phyloP scores from a whole-genome alignment of 1,140 invertebrate species.

The Drosophila biarmipes region DNA sequence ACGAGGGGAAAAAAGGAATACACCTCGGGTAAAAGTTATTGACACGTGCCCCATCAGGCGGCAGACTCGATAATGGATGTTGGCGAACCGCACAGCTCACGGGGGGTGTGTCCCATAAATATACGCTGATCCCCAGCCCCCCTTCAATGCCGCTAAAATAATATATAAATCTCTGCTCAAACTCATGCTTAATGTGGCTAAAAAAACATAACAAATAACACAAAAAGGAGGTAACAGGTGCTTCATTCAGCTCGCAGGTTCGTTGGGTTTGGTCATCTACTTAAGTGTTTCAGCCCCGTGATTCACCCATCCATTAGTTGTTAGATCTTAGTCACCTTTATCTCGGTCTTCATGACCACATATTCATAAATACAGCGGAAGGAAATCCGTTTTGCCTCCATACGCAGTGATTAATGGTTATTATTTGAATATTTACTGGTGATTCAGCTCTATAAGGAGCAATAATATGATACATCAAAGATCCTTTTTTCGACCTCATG shows the following conservation, averaged over 20 bases:
- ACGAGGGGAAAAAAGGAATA: not conserved
- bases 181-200: constrained; percentile 32
- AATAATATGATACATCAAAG: no score
- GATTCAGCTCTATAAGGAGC: not conserved
- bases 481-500: no score
- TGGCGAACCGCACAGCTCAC: not conserved
- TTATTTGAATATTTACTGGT: not conserved
- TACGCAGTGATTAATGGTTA: not conserved
- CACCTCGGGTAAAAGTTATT: constrained; percentile 29
- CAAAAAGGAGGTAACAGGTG: constrained; percentile 65
- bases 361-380: not conserved
- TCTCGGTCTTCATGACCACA: not conserved
- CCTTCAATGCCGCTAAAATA: constrained; percentile 33
- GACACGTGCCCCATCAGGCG: constrained; percentile 36
- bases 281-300: constrained; percentile 4
- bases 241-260: constrained; percentile 73
- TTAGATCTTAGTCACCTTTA: constrained; percentile 9
- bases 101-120: constrained; percentile 22
- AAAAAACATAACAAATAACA: constrained; percentile 4
- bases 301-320: constrained; percentile 36
- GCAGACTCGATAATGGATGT: constrained; percentile 23
- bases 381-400: not conserved
- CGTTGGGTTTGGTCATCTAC: constrained; percentile 25
- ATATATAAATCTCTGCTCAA: constrained; percentile 38
- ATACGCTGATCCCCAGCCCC: not conserved